Evolutionary conservation across 64 coral and sea anemone genomes (phyloP).

Genomic region (Montipora sp.): DNA sequence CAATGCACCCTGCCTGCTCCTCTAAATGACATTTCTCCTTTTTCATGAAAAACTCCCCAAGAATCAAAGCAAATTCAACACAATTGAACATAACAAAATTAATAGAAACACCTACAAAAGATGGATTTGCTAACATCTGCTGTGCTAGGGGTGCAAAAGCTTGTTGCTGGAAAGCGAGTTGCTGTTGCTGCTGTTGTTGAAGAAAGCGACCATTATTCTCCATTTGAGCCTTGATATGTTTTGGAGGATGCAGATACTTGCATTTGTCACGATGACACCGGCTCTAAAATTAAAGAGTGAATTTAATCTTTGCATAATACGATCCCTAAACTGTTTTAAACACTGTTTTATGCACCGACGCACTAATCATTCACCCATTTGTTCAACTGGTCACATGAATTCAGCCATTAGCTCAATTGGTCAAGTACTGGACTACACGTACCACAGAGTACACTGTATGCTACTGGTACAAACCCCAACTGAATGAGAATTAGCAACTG

Average conservation of each 20-base stretch:
- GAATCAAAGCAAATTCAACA: background rate
- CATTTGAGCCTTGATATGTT: conserved; percentile 95
- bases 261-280: conserved; percentile 97
- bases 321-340: too few relatives aligned
- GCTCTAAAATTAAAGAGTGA: conserved; percentile 43
- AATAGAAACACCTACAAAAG: conserved; percentile 76
- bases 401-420: too few relatives aligned
- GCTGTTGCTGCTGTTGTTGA: conserved; percentile 84
- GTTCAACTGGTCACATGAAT: too few relatives aligned
- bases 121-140: conserved; percentile 89
- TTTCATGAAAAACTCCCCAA: too few relatives aligned
- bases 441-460: too few relatives aligned
- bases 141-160: conserved; percentile 68
- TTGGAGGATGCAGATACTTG: conserved; percentile 97
- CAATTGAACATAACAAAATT: too few relatives aligned
- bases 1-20: too few relatives aligned
- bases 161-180: conserved; percentile 73
- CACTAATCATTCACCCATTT: background rate
- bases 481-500: too few relatives aligned
- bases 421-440: too few relatives aligned
- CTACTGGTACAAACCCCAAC: too few relatives aligned
- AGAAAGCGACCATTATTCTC: conserved; percentile 95
- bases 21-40: too few relatives aligned
- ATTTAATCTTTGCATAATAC: too few relatives aligned
- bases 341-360: background rate